Evolutionary conservation across 2,113 vertebrate species (phyloP).

Genomic region (Oreocharis arfaki): DNA sequence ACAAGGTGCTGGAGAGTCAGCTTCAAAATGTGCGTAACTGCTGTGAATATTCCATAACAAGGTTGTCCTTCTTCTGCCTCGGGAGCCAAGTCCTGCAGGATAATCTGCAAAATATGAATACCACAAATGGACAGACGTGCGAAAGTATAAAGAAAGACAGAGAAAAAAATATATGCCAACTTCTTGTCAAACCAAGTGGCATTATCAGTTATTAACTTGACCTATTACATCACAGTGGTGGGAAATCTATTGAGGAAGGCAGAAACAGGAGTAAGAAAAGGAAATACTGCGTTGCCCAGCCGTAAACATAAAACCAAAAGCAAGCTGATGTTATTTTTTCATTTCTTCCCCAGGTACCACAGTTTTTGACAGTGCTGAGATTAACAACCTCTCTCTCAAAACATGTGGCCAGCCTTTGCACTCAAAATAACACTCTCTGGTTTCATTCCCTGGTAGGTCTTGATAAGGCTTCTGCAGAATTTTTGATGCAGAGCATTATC

Average conservation of each 20-base stretch:
- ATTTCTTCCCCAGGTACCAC: neutral
- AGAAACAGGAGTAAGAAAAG: neutral
- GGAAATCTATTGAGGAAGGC: neutral
- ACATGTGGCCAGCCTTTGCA: neutral
- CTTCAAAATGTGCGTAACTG: neutral
- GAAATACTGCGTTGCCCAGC: neutral
- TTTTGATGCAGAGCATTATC: neutral
- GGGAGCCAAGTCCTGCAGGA: neutral
- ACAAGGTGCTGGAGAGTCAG: neutral
- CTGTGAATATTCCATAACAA: neutral
- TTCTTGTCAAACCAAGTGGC: neutral
- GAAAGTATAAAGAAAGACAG: neutral
- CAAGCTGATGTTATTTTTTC: neutral
- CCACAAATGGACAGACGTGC: neutral
- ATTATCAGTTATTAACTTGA: neutral
- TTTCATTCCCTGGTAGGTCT: neutral
- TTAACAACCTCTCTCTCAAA: neutral
- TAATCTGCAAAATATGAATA: neutral
- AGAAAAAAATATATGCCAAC: accelerated
- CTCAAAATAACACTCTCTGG: neutral
- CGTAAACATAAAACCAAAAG: neutral
- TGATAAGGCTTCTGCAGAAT: neutral
- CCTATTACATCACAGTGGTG: neutral
- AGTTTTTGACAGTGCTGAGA: neutral
- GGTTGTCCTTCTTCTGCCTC: neutral